These are phyloP conservation scores for Ditula angustiorana DNA, from an alignment of 2,888 invertebrate species.

Conservation along the genomic window DNA sequence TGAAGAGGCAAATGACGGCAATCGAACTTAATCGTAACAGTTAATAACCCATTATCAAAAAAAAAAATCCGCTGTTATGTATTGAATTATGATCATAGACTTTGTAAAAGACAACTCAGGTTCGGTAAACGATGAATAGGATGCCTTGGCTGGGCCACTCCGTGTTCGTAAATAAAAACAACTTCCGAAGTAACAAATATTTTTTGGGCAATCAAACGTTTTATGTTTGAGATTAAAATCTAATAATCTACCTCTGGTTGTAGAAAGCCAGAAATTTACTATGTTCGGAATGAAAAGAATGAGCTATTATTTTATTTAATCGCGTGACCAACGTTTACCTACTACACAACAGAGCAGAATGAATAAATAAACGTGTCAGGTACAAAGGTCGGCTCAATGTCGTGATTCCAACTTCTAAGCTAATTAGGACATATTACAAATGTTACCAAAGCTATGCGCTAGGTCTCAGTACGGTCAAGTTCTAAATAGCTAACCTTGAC, in stretches of 20 bases:
- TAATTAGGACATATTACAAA: neutral
- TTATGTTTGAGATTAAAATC: no score
- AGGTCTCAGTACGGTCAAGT: neutral
- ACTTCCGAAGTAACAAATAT: no score
- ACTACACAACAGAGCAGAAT: neutral
- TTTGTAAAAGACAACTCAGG: no score
- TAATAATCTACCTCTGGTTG: neutral
- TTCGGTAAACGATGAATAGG: no score
- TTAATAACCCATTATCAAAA: no score
- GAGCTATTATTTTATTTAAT: neutral
- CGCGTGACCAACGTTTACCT: neutral
- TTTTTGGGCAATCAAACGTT: no score
- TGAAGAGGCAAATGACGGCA: no score
- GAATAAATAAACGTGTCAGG: neutral
- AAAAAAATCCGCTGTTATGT: no score
- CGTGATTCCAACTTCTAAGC: neutral
- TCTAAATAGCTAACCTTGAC: slow-evolving; percentile 32
- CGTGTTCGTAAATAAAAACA: no score
- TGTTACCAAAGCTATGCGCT: neutral
- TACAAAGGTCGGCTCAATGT: slow-evolving; percentile 19
- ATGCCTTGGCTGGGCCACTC: no score
- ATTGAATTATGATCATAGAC: no score
- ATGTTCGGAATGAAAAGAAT: neutral
- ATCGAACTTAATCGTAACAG: no score
- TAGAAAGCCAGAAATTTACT: neutral